Evolutionary conservation across 2,888 invertebrate genomes (phyloP), one percentile per base, ranked within the genome.

Genomic region (Epistrophe eligans): DNA sequence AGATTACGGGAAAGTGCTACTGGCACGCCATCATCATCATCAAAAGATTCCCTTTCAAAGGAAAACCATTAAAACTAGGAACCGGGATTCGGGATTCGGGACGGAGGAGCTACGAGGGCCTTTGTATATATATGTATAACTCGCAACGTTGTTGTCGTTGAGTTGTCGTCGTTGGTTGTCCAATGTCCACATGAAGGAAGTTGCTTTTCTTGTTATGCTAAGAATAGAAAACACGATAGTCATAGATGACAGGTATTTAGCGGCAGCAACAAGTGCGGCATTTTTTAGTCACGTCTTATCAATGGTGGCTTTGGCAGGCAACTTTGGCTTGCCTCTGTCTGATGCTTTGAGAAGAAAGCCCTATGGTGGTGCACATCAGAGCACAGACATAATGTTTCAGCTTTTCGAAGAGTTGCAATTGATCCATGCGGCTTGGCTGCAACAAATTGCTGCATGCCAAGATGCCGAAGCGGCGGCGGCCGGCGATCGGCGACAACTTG

Each of bases 181-280:
- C 17, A 7, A 11, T 17, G 38, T 43, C n/a, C 48, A 40, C 58
- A 38, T 28, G 66, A 45, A 71, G 58, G 79, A 64, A 73, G 72
- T 72, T 67, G 81, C 67, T 67, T 60, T 85, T 74, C 82, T 82
- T 43, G 82, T 71, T 77, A 55, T 55, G 74, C 77, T 79, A 58
- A 76, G 74, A 82, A 82, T 82, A 79, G 74, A 73, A 77, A 81
- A 77, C 81, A 73, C 67, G 71, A 58, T 58, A 77, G 52, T 77
- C 77, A 82, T 74, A 79, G 85, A 79, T 82, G 85, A 82, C 85
- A 74, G 82, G 85, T 82, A 82, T 82, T 87, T 87, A 87, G 77
- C 85, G 71, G 52, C 43, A 28, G 79, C 71, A 71, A 72, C 66
- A 77, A 77, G 84, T 66, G 72, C 82, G 82, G 82, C 74, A 87